phyloP scores from a whole-genome alignment of 1,140 invertebrate species.

The Lucilia cuprina region DNA sequence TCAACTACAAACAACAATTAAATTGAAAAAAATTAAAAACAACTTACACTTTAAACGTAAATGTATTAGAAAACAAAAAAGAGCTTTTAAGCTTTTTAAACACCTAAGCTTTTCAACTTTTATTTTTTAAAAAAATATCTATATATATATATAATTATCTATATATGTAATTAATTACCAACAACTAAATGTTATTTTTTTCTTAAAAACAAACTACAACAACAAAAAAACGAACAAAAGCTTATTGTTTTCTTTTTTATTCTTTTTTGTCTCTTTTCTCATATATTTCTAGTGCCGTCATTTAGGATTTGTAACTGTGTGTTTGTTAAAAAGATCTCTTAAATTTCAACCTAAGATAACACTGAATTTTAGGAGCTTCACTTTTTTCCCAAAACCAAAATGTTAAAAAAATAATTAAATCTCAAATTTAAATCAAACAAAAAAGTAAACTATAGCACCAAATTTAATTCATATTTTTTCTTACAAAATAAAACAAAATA shows the following conservation, averaged over 20 bases:
- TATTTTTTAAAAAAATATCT: not conserved
- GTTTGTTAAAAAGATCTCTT: conserved; percentile 33
- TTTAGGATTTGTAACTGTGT: conserved; percentile 63
- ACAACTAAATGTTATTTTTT: not conserved
- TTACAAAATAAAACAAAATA: not conserved
- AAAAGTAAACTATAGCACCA: not conserved
- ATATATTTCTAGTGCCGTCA: conserved; percentile 63
- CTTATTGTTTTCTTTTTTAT: conserved; percentile 43
- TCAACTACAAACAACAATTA: not conserved
- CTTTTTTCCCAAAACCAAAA: not conserved
- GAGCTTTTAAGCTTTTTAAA: conserved; percentile 22
- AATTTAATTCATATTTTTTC: not conserved
- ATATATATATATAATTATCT: not conserved
- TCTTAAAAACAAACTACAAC: not conserved
- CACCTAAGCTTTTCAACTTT: conserved; percentile 9
- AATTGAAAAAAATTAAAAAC: not conserved
- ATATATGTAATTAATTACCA: not conserved
- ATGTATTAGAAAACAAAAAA: not conserved
- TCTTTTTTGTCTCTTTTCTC: conserved; percentile 47
- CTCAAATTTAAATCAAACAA: not conserved
- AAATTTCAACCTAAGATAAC: not conserved
- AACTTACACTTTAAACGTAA: not conserved
- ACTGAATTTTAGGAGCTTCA: not conserved
- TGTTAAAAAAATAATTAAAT: not conserved
- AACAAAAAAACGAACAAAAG: not conserved